These are phyloP conservation scores for Lagocephalus sceleratus DNA, from an alignment of 2,797 vertebrate genomes.

Conservation along the genomic window DNA sequence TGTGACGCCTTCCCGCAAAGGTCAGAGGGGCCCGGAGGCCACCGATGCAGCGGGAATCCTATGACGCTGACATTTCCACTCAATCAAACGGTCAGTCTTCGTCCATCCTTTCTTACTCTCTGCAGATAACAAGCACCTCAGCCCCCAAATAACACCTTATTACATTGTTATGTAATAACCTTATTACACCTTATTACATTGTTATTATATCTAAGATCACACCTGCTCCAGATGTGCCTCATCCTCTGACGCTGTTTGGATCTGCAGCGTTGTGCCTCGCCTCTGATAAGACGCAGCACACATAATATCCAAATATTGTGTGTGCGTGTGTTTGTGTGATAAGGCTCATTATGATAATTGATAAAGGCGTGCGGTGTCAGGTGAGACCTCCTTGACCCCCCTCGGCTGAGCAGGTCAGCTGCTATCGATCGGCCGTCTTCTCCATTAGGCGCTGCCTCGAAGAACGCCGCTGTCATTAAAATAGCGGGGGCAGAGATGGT, in stretches of 20 bases:
- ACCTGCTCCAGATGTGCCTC: too few relatives aligned
- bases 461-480: constrained; percentile 16
- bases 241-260: too few relatives aligned
- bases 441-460: constrained; percentile 16
- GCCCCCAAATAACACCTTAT: too few relatives aligned
- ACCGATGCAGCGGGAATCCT: constrained; percentile 46
- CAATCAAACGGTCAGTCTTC: constrained; percentile 1
- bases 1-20: constrained; percentile 45
- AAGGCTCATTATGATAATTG: background rate
- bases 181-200: too few relatives aligned
- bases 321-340: background rate
- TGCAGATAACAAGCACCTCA: too few relatives aligned
- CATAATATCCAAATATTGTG: too few relatives aligned
- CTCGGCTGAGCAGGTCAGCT: constrained; percentile 19
- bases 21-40: constrained; percentile 49
- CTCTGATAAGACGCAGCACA: too few relatives aligned
- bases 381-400: constrained; percentile 43
- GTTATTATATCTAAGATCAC: too few relatives aligned
- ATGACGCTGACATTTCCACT: constrained; percentile 53
- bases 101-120: constrained; percentile 4
- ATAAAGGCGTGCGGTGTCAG: constrained; percentile 16
- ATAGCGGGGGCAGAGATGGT: background rate
- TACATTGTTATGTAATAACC: too few relatives aligned
- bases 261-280: too few relatives aligned
- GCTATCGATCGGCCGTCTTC: constrained; percentile 44